Base-by-base conservation (phyloP, 2,113 vertebrate species). In the Syngnathus floridae region DNA sequence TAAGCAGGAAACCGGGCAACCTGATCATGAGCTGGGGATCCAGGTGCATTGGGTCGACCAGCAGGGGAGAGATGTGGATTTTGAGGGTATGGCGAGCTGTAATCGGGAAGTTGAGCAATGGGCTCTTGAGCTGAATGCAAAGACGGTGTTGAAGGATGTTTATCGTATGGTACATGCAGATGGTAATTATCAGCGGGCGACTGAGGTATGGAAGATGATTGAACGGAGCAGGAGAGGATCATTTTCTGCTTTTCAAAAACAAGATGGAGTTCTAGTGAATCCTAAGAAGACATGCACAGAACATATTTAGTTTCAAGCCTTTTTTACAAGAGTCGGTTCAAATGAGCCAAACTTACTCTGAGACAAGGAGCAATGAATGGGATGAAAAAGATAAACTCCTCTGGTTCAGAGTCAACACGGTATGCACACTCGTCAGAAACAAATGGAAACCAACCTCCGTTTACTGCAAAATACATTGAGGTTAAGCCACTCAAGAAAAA, bases 371-470 rank as follows among this genome's bases (percentile, higher is more conserved):
- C 82, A 22, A 8, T 59, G 54, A 67, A 76, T 38, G 79, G 61
- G 56, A 83, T 71, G 48, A 87, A 82, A 61, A 90, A 81, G 4
- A 76, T 46, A 0, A 76, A 22, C 16, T 80, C 14, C 26, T 77
- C 80, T 57, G 74, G 41, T 3, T 66, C 48, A 3, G 82, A 83
- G 11, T 67, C 17, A 1, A 82, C 12, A 22, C 19, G 73, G 67
- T 76, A 56, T 0, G 86, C 88, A 75, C 90, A 92, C 1, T 75
- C 59, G 1, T 71, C 67, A 19, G 87, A 89, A 5, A 89, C 61
- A 75, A 90, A 85, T 1, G 86, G 83, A 62, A 59, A 21, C 84
- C 70, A 76, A 3, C 41, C 36, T 54, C 76, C 82, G 21, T 84
- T 82, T 60, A 87, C 90, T 92, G 76, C 9, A 49, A 74, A 13